These are phyloP conservation scores for Tetrax tetrax DNA, from an alignment of 2,113 vertebrate genomes.

Conservation along the genomic window DNA sequence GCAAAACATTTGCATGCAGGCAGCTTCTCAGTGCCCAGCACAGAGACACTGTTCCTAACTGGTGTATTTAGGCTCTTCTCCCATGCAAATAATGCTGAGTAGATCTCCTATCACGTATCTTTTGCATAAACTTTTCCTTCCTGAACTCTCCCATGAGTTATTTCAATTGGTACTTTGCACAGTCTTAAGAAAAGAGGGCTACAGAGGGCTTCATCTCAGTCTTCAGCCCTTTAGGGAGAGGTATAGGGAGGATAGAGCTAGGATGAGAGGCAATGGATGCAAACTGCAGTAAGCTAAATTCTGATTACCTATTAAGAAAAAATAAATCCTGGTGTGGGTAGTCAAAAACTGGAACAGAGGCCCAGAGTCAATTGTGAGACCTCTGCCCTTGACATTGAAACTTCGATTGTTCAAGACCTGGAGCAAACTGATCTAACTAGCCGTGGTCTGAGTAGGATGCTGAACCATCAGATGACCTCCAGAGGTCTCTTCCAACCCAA, in stretches of 20 bases:
- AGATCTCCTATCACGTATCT: background rate
- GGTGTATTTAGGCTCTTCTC: background rate
- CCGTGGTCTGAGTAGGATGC: background rate
- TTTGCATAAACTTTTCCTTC: background rate
- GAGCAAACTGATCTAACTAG: background rate
- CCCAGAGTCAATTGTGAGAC: background rate
- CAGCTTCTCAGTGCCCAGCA: background rate
- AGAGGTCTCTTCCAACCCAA: background rate
- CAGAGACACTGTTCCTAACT: background rate
- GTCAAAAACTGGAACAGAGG: background rate
- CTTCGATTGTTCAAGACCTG: background rate
- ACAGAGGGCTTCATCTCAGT: background rate
- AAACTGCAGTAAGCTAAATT: background rate
- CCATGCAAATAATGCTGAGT: background rate
- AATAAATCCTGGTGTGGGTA: background rate
- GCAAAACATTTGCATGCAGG: rapidly evolving
- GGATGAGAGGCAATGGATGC: background rate
- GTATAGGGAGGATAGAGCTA: background rate
- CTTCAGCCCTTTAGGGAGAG: background rate
- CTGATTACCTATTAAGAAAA: background rate
- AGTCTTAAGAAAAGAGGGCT: background rate
- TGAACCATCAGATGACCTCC: background rate
- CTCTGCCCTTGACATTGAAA: background rate
- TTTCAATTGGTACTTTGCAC: background rate
- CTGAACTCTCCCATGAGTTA: background rate